phyloP scores from a whole-genome alignment of 2,797 vertebrate species.

The Poeciliopsis paucimaculata region DNA sequence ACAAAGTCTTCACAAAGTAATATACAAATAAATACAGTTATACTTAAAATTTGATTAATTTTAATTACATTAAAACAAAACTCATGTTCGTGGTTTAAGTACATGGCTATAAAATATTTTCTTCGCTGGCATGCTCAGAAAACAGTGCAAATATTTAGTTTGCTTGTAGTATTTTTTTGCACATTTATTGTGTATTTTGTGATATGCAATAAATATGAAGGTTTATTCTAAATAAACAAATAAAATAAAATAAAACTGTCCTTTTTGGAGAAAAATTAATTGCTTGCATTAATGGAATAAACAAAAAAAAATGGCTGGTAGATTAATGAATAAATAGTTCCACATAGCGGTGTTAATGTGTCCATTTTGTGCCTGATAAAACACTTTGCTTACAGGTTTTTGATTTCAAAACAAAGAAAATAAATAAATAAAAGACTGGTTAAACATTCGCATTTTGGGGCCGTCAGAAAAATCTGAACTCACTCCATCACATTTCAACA shows the following conservation, averaged over 20 bases:
- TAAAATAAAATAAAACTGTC: not conserved
- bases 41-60: not conserved
- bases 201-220: not conserved
- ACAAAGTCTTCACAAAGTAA: not conserved
- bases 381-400: conserved; percentile 34
- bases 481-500: conserved; percentile 64
- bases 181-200: not conserved
- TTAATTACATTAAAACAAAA: not conserved
- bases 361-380: conserved; percentile 2
- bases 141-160: not conserved
- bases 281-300: not conserved
- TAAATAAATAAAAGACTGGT: conserved; percentile 30
- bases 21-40: not conserved
- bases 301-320: not conserved
- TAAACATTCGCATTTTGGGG: conserved; percentile 51
- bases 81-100: not conserved
- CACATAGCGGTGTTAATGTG: not conserved
- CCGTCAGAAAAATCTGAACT: conserved; percentile 68
- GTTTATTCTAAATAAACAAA: not conserved
- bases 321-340: not conserved
- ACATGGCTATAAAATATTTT: not conserved
- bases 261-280: not conserved
- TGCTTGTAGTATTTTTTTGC: not conserved
- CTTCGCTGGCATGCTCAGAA: not conserved
- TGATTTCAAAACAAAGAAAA: conserved; percentile 35